Percentiles rank a stretch among this genome's conserved stretches.
phyloP scores from a whole-genome alignment of 2,797 vertebrate genomes.

The Eulemur coronatus region DNA sequence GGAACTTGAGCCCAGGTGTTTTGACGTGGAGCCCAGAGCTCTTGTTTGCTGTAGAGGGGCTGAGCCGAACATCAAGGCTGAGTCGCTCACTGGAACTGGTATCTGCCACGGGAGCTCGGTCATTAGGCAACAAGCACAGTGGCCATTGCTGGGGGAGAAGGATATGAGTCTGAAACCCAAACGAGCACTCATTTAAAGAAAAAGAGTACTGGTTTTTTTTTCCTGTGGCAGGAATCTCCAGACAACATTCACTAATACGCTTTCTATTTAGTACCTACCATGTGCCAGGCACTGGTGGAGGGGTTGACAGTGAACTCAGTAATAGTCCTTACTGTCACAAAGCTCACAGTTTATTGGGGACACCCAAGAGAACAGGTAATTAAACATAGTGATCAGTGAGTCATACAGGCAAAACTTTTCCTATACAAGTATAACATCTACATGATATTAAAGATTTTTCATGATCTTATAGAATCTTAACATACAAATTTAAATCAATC shows the following conservation, averaged over 20 bases:
- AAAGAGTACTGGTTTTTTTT: neutral
- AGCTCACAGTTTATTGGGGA: neutral
- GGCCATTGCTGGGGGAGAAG: neutral
- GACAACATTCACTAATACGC: neutral
- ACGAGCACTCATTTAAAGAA: neutral
- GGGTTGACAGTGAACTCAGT: neutral
- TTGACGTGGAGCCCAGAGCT: neutral
- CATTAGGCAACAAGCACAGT: constrained; percentile 12
- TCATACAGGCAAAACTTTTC: neutral
- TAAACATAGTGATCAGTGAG: neutral
- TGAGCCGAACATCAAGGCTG: neutral
- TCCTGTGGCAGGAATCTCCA: neutral
- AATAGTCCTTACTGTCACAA: neutral
- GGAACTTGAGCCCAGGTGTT: neutral
- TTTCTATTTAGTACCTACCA: neutral
- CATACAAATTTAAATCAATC: neutral
- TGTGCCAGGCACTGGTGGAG: neutral
- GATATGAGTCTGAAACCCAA: neutral
- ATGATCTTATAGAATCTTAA: neutral
- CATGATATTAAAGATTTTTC: neutral
- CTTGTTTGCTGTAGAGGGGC: neutral
- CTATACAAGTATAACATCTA: neutral
- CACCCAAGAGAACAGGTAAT: neutral
- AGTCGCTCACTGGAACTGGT: neutral
- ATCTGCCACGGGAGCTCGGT: neutral